Base-by-base conservation (phyloP, 2,113 vertebrate genomes). In the Tinamus guttatus region DNA sequence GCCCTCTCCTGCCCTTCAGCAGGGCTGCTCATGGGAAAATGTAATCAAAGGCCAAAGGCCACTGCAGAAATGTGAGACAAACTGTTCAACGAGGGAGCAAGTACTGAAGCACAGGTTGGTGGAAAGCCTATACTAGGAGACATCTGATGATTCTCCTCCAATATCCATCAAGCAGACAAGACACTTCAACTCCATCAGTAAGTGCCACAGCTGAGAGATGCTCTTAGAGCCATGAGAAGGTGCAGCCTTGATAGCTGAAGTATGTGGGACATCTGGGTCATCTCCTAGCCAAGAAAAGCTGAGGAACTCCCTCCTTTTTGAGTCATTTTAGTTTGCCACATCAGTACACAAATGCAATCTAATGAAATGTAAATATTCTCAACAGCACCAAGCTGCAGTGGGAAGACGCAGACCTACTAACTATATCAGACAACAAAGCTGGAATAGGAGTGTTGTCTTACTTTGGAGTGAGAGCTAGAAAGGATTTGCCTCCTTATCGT, bases 21-120 rank as follows among this genome's bases (percentile, higher is more conserved):
- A 43, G 28, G n/a, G 11, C 28, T 40, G n/a, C 8, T 64, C 22
- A 56, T 58, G 58, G 11, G 51, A 24, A 1, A 52, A 52, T 71
- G 70, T n/a, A 58, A 87, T 13, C 52, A 14, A 54, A 34, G n/a
- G 49, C 40, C 7, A n/a, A n/a, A n/a, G n/a, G 40, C 32, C 0
- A 1, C 30, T 43, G 65, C 51, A 51, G 34, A 64, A 78, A 78
- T 0, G 0, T 0, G 1, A 8, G 9, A 11, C 3, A 32, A 90
- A n/a, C 2, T 17, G 24, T 27, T 17, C 24, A 83, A 40, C 9
- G 56, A 40, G 24, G 40, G 24, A 63, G 10, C 28, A 13, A 17
- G 13, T 6, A 40, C 25, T 47, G n/a, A 32, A 27, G 27, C 25
- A 36, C 30, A 59, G 17, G 30, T 7, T 51, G 17, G 52, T 74